Percentiles rank a stretch among this genome's conserved stretches.
Conservation (phyloP, 2,888 invertebrate species). For the Orgyia antiqua region DNA sequence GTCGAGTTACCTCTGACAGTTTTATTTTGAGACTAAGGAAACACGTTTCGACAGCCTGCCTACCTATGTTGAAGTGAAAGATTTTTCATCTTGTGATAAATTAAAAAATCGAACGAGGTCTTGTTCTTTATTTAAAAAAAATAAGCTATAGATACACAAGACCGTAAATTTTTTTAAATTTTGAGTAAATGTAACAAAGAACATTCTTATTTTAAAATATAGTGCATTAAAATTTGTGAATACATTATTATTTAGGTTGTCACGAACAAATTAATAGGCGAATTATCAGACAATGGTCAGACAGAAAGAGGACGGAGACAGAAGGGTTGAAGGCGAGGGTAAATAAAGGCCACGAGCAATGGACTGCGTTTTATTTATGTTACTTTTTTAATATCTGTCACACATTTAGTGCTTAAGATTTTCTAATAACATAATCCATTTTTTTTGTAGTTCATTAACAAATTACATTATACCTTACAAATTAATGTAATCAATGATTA, state of each 20-base stretch:
- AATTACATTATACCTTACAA: too few species aligned
- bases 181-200: background rate
- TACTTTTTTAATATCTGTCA: slow-evolving; percentile 12
- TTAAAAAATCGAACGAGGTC: slow-evolving; percentile 20
- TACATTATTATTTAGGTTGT: slow-evolving; percentile 9
- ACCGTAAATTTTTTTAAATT: background rate
- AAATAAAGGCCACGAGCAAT: slow-evolving; percentile 28
- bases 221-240: slow-evolving; percentile 5
- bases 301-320: slow-evolving; percentile 18
- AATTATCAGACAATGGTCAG: slow-evolving; percentile 37
- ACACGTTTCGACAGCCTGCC: slow-evolving; percentile 58
- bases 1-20: slow-evolving; percentile 70
- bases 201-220: background rate
- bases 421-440: too few species aligned
- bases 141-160: too few species aligned
- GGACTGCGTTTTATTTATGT: background rate
- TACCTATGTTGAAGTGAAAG: slow-evolving; percentile 26
- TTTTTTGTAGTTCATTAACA: too few species aligned
- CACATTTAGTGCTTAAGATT: too few species aligned
- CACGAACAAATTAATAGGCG: slow-evolving; percentile 26
- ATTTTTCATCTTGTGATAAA: slow-evolving; percentile 41
- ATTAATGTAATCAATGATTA: too few species aligned
- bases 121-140: background rate
- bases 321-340: slow-evolving; percentile 22
- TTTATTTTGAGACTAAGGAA: slow-evolving; percentile 69